Percentiles rank a stretch among this genome's conserved stretches.
These are phyloP conservation scores for Scleropages formosus DNA, from an alignment of 2,797 vertebrate genomes.

Conservation along the genomic window DNA sequence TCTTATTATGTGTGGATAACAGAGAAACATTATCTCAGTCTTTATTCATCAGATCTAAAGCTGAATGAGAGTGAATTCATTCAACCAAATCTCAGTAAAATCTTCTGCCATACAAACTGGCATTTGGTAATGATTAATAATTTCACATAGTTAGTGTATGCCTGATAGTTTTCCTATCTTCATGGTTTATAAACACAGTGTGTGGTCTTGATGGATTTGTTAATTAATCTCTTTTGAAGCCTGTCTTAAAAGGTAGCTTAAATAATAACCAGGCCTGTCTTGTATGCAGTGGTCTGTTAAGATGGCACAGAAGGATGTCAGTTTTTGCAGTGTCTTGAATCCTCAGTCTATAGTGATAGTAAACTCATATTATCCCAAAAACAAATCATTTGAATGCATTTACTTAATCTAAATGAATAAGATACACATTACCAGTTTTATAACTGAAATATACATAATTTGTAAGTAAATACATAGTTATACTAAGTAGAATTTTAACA, in stretches of 20 bases:
- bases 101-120: slow-evolving; percentile 18
- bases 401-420: too few species aligned
- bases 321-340: too few species aligned
- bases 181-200: slow-evolving; percentile 34
- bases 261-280: background rate
- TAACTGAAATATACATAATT: too few species aligned
- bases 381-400: too few species aligned
- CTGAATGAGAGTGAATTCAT: slow-evolving; percentile 27
- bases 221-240: slow-evolving; percentile 32
- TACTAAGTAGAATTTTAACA: too few species aligned
- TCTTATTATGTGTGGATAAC: too few species aligned
- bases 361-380: too few species aligned
- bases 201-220: slow-evolving; percentile 24
- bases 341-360: too few species aligned
- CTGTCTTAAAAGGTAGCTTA: slow-evolving; percentile 13
- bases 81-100: slow-evolving; percentile 4
- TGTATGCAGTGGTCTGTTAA: background rate
- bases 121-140: slow-evolving; percentile 40
- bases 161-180: slow-evolving; percentile 29
- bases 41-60: background rate
- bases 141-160: slow-evolving; percentile 38
- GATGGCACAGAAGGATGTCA: background rate
- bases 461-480: too few species aligned
- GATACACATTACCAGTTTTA: too few species aligned
- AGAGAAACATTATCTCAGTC: background rate